phyloP scores from a whole-genome alignment of 2,113 vertebrate genomes.

The Lepus europaeus region DNA sequence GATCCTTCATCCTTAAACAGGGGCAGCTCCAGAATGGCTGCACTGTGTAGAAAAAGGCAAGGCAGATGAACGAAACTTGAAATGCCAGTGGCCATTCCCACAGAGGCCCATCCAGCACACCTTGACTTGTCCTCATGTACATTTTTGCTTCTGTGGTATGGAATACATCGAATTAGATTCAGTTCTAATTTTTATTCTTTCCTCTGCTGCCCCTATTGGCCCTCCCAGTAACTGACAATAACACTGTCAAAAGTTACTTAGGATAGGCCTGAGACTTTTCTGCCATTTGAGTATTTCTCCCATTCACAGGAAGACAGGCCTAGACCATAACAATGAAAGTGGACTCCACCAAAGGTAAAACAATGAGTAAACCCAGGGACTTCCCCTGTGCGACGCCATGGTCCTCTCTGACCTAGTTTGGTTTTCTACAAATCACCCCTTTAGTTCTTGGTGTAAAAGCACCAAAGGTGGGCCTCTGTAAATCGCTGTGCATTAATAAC shows the following conservation, averaged over 20 bases:
- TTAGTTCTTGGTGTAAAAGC: constrained; percentile 49
- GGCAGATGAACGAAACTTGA: constrained; percentile 26
- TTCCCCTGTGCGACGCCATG: constrained; percentile 78
- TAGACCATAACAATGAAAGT: constrained; percentile 84
- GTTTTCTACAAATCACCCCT: constrained; percentile 45
- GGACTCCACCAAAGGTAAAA: constrained; percentile 84
- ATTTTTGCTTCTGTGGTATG: constrained; percentile 66
- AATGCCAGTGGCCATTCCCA: constrained; percentile 3
- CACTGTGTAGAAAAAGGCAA: constrained; percentile 25
- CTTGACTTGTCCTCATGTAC: background rate
- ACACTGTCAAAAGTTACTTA: constrained; percentile 75
- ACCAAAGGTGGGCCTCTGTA: background rate
- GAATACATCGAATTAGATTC: constrained; percentile 56
- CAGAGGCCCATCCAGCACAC: background rate
- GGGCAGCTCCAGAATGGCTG: constrained; percentile 21
- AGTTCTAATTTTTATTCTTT: constrained; percentile 66
- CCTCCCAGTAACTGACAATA: constrained; percentile 73
- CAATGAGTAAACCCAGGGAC: constrained; percentile 81
- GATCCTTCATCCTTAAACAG: constrained; percentile 40
- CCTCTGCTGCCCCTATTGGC: background rate
- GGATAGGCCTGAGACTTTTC: constrained; percentile 76
- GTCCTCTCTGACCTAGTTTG: constrained; percentile 72
- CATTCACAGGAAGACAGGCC: constrained; percentile 84
- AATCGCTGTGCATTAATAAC: background rate
- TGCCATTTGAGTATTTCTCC: constrained; percentile 84